Percentiles rank a stretch among this genome's conserved stretches.
These are phyloP conservation scores for Idaea biselata DNA, from an alignment of 2,888 invertebrate genomes.

Conservation along the genomic window DNA sequence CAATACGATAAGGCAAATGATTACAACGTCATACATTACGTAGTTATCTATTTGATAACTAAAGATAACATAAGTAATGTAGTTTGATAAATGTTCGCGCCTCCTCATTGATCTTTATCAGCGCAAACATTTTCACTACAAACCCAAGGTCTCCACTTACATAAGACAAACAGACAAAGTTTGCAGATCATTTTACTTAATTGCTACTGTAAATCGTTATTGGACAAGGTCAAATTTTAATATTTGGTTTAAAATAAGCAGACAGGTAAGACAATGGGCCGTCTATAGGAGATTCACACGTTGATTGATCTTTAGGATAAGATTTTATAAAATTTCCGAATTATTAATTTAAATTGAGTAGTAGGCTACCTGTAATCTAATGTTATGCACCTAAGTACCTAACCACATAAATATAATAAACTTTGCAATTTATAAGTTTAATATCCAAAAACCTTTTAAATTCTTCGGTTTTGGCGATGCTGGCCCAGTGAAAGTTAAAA, in stretches of 20 bases:
- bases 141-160: background rate
- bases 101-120: background rate
- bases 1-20: background rate
- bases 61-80: conserved; percentile 24
- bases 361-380: background rate
- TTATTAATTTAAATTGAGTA: background rate
- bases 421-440: too few species aligned
- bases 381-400: background rate
- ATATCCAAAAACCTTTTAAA: too few species aligned
- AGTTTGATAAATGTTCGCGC: conserved; percentile 20
- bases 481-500: background rate
- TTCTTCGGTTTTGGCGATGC: too few species aligned
- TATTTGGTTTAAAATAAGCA: background rate
- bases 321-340: background rate
- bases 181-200: background rate
- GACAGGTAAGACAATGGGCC: background rate
- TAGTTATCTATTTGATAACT: background rate
- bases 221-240: background rate
- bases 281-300: background rate
- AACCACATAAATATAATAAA: too few species aligned
- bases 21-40: background rate
- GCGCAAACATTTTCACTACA: background rate
- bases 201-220: background rate
- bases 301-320: background rate
- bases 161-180: background rate